Conservation (phyloP, 1,140 invertebrate species). For the Pachyrhynchus sulphureomaculatus region DNA sequence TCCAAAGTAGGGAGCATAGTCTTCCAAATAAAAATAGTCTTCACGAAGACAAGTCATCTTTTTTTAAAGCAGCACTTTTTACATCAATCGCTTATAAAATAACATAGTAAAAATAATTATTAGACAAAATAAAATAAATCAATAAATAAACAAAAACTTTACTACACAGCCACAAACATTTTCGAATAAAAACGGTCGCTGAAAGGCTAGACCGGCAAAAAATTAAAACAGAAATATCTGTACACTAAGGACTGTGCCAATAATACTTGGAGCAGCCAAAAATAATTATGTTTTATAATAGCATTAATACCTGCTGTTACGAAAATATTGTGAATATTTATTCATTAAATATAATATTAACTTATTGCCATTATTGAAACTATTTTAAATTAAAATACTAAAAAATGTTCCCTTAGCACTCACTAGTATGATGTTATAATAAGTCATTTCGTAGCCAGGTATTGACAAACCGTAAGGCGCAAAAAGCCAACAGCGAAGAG, state of each 20-base stretch:
- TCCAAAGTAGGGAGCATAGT: slow-evolving; percentile 17
- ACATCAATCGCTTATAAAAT: too few species aligned
- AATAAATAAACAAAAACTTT: neutral
- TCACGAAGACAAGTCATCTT: slow-evolving; percentile 13
- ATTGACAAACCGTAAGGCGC: too few species aligned
- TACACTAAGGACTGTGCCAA: slow-evolving; percentile 23
- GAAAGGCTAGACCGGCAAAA: slow-evolving; percentile 5
- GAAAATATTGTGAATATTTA: too few species aligned
- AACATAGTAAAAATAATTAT: too few species aligned
- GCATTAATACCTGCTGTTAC: too few species aligned
- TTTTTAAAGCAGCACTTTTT: neutral
- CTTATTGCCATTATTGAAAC: too few species aligned
- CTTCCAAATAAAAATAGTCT: slow-evolving; percentile 15
- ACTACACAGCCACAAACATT: neutral
- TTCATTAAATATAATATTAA: too few species aligned
- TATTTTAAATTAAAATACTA: too few species aligned
- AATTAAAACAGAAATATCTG: slow-evolving; percentile 26
- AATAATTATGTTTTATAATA: slow-evolving; percentile 24
- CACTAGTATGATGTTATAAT: too few species aligned
- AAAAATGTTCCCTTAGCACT: too few species aligned
- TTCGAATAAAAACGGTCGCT: neutral
- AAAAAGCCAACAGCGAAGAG: too few species aligned
- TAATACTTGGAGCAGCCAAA: slow-evolving; percentile 19
- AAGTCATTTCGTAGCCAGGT: too few species aligned
- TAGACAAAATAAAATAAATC: neutral